phyloP scores from a whole-genome alignment of 1,140 invertebrate species.

The Drosophila willistoni region DNA sequence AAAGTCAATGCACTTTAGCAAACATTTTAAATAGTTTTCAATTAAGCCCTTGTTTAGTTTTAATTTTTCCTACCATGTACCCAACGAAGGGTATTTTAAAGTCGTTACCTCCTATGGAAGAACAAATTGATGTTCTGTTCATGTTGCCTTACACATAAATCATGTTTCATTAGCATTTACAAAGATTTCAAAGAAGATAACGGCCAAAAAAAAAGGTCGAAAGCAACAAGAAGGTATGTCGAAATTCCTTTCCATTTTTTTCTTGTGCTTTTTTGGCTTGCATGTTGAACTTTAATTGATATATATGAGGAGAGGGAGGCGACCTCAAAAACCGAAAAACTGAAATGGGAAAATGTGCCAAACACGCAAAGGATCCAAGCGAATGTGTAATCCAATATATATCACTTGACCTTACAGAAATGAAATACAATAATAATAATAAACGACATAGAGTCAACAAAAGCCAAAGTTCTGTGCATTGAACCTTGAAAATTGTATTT shows the following conservation, averaged over 20 bases:
- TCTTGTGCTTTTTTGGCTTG: conserved; percentile 56
- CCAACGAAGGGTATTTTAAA: neutral
- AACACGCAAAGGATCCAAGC: conserved; percentile 57
- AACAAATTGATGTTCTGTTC: conserved; percentile 17
- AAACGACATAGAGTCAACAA: conserved; percentile 20
- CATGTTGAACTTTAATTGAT: conserved; percentile 76
- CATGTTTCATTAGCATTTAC: conserved; percentile 74
- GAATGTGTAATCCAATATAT: conserved; percentile 18
- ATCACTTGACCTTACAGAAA: conserved; percentile 44
- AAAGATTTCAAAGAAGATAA: conserved; percentile 32
- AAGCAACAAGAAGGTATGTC: conserved; percentile 8
- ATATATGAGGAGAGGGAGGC: conserved; percentile 54
- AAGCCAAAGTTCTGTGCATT: conserved; percentile 33
- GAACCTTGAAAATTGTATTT: conserved; percentile 49
- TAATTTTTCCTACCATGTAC: no score
- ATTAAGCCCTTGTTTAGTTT: no score
- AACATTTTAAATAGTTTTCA: no score
- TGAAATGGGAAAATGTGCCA: conserved; percentile 31
- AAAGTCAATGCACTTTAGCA: no score
- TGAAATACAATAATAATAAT: conserved; percentile 9
- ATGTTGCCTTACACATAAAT: conserved; percentile 58
- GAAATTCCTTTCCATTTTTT: conserved; percentile 28
- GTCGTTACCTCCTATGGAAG: neutral
- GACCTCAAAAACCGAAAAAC: conserved; percentile 53
- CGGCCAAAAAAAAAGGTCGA: conserved; percentile 8